These are phyloP conservation scores for Nineta flava DNA, from an alignment of 2,888 invertebrate species.

Conservation along the genomic window DNA sequence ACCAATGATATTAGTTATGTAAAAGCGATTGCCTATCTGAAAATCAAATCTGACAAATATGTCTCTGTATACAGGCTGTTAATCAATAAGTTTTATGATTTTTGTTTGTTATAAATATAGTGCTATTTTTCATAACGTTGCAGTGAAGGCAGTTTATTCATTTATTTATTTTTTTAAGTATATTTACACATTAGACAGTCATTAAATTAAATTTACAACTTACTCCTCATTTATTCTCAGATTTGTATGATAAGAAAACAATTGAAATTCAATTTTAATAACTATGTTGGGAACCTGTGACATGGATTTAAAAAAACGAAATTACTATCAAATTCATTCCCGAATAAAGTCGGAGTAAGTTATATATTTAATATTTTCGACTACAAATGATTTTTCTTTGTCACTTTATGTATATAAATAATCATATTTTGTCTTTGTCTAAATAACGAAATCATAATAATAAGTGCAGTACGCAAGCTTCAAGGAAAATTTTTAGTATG, in stretches of 20 bases:
- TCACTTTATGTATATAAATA: slow-evolving; percentile 8
- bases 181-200: slow-evolving; percentile 4
- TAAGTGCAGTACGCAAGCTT: neutral
- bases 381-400: slow-evolving; percentile 7
- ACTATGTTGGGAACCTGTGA: too few relatives aligned
- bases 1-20: too few relatives aligned
- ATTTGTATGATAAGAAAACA: too few relatives aligned
- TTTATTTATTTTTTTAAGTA: slow-evolving; percentile 8
- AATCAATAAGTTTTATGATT: neutral
- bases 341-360: slow-evolving; percentile 11
- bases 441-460: neutral
- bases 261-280: neutral
- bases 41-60: too few relatives aligned
- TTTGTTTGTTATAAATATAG: neutral
- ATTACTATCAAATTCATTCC: neutral
- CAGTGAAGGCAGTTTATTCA: slow-evolving; percentile 10
- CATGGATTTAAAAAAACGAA: too few relatives aligned
- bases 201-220: slow-evolving; percentile 8
- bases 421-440: slow-evolving; percentile 8
- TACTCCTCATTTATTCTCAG: too few relatives aligned
- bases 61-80: neutral
- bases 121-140: slow-evolving; percentile 6
- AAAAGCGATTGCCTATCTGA: too few relatives aligned
- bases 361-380: slow-evolving; percentile 9
- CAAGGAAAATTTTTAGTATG: neutral